These are phyloP conservation scores for Neogobius melanostomus DNA, from an alignment of 2,113 vertebrate species.

Conservation along the genomic window DNA sequence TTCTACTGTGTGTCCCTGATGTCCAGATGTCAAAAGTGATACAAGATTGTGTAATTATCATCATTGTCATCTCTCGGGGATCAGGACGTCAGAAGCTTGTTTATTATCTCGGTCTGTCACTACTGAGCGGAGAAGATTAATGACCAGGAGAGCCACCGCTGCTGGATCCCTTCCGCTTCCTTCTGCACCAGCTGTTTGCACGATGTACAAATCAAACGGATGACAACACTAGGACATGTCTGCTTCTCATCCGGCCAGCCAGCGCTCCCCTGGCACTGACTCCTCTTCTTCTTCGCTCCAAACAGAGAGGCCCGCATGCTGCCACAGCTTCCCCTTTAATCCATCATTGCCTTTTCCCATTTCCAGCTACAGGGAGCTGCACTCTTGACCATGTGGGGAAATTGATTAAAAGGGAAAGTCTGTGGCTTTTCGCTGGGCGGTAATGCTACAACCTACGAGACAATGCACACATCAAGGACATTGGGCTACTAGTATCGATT, in stretches of 20 bases:
- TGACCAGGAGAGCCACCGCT: slow-evolving; percentile 23
- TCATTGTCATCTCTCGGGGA: slow-evolving; percentile 25
- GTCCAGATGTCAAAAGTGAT: slow-evolving; percentile 13
- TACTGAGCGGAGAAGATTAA: slow-evolving; percentile 23
- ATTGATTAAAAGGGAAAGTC: slow-evolving; percentile 40
- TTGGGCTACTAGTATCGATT: no score
- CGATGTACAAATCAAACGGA: slow-evolving; percentile 50
- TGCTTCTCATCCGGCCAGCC: slow-evolving; percentile 21
- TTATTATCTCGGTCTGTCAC: slow-evolving; percentile 33
- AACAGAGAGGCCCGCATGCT: slow-evolving; percentile 39
- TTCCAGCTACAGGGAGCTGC: slow-evolving; percentile 51
- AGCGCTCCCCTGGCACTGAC: slow-evolving; percentile 29
- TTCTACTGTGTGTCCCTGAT: neutral
- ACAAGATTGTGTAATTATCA: neutral
- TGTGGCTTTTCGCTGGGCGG: slow-evolving; percentile 17
- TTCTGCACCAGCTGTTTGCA: slow-evolving; percentile 32
- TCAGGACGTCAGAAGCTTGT: slow-evolving; percentile 21
- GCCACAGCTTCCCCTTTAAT: slow-evolving; percentile 54
- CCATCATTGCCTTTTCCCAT: slow-evolving; percentile 63
- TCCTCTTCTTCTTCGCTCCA: slow-evolving; percentile 21
- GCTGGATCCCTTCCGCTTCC: slow-evolving; percentile 11
- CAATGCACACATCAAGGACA: slow-evolving; percentile 25
- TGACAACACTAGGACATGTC: slow-evolving; percentile 41
- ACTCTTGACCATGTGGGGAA: slow-evolving; percentile 44
- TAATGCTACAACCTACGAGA: neutral